Conservation (phyloP, 2,797 vertebrate genomes). For the Sternarchorhynchus goeldii region DNA sequence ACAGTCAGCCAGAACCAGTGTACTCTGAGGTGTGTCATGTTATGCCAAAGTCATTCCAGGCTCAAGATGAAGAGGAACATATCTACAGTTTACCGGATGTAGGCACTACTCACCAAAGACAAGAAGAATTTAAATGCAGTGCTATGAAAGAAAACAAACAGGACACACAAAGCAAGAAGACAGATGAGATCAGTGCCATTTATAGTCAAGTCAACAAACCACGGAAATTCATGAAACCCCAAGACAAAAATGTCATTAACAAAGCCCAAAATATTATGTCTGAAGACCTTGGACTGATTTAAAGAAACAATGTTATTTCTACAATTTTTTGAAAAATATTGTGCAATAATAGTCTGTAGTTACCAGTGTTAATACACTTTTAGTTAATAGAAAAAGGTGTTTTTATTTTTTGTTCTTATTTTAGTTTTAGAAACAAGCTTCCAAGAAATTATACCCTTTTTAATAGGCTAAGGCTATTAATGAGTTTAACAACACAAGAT, state of each 20-base stretch:
- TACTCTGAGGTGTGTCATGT: constrained; percentile 52
- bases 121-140: not conserved
- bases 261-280: constrained; percentile 33
- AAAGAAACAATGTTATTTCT: not conserved
- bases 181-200: constrained; percentile 39
- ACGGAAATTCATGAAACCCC: constrained; percentile 29
- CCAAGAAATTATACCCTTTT: no score
- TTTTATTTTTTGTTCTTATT: no score
- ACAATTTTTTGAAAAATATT: not conserved
- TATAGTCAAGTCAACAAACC: constrained; percentile 55
- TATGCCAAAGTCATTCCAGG: constrained; percentile 1
- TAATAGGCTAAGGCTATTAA: no score
- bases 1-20: constrained; percentile 36
- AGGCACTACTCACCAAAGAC: not conserved
- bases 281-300: constrained; percentile 55
- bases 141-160: constrained; percentile 11
- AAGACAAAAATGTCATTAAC: constrained; percentile 12
- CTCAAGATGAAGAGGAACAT: constrained; percentile 39
- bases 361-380: not conserved
- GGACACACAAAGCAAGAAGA: constrained; percentile 5
- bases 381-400: no score
- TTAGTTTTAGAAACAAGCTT: no score
- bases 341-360: not conserved
- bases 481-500: no score
- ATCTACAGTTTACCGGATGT: constrained; percentile 50